phyloP scores from a whole-genome alignment of 2,113 vertebrate species.

The Raphicerus campestris region DNA sequence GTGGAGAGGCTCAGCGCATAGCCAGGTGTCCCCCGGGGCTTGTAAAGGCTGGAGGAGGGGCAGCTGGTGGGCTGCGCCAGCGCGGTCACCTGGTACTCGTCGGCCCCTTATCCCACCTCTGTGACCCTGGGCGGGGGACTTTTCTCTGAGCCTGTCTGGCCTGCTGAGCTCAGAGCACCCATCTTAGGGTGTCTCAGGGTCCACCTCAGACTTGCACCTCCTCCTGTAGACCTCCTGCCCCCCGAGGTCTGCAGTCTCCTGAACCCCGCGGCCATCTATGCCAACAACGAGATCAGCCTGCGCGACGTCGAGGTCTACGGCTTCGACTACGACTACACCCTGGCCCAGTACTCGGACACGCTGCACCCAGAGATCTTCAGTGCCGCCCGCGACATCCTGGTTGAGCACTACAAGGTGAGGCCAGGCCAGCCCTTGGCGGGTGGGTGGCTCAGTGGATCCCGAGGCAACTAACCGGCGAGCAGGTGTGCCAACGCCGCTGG shows the following conservation, averaged over 20 bases:
- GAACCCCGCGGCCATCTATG: slow-evolving; percentile 83
- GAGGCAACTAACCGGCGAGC: neutral
- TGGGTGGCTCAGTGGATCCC: neutral
- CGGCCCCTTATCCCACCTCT: neutral
- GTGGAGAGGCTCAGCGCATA: neutral
- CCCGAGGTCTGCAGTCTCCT: slow-evolving; percentile 86
- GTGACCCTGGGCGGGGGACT: neutral
- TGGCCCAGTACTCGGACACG: slow-evolving; percentile 84
- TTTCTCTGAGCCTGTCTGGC: neutral
- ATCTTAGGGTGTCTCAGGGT: neutral
- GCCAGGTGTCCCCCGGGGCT: neutral
- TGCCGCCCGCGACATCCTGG: slow-evolving; percentile 85
- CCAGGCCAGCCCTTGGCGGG: no score
- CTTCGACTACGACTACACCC: slow-evolving; percentile 86
- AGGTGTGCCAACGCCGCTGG: neutral
- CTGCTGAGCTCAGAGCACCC: neutral
- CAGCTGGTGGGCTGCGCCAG: neutral
- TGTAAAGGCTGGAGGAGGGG: neutral
- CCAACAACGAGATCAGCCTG: slow-evolving; percentile 87
- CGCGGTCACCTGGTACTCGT: neutral
- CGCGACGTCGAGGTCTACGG: slow-evolving; percentile 85
- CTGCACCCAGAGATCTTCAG: slow-evolving; percentile 85
- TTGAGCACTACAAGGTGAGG: slow-evolving; percentile 85
- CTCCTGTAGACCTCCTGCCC: slow-evolving; percentile 82
- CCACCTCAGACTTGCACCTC: neutral